Evolutionary conservation across 2,113 vertebrate genomes (phyloP).

Genomic region (Caloenas nicobarica): DNA sequence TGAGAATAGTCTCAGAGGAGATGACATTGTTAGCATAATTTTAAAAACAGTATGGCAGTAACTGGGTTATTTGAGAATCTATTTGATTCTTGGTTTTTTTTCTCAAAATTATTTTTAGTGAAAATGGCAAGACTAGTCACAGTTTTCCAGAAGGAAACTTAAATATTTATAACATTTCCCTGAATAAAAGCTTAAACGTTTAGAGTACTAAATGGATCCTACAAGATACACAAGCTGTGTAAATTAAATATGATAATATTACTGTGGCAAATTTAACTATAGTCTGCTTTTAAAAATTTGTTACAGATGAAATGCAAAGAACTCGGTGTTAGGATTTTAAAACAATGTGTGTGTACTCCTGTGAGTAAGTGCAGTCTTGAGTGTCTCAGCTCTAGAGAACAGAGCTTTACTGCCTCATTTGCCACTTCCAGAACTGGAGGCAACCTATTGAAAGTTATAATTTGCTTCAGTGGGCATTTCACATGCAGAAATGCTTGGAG

Average conservation of each 20-base stretch:
- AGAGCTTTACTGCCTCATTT: background rate
- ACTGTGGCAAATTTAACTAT: background rate
- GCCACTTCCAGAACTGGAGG: background rate
- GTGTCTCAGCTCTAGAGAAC: background rate
- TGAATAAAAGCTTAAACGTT: background rate
- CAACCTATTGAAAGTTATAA: background rate
- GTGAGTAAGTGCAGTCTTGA: background rate
- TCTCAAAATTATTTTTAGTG: background rate
- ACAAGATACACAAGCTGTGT: background rate
- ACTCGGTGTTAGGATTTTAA: background rate
- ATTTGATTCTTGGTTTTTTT: background rate
- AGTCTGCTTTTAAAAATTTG: background rate
- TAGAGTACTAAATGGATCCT: background rate
- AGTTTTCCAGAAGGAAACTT: background rate
- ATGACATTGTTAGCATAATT: background rate
- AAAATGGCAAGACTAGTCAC: background rate
- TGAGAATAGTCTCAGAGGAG: background rate
- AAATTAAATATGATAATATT: background rate
- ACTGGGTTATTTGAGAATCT: background rate
- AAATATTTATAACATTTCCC: background rate
- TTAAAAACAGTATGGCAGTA: background rate
- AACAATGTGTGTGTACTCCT: background rate
- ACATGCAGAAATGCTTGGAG: background rate
- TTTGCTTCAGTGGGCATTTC: background rate
- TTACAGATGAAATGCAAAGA: background rate